phyloP scores from a whole-genome alignment of 2,888 invertebrate genomes.

The Volucella zonaria region DNA sequence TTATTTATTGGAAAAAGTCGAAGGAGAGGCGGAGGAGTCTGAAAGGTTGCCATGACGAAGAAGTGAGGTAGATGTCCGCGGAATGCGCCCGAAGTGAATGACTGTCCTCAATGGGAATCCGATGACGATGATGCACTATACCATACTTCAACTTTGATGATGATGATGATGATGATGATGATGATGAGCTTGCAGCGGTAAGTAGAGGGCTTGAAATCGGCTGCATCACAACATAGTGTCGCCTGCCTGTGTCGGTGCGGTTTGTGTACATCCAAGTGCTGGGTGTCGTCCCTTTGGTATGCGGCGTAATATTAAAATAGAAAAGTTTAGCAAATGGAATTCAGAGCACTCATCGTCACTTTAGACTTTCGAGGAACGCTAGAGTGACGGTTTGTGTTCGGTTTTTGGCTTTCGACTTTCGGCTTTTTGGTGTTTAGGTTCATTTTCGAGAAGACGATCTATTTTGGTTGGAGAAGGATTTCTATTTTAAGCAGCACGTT shows the following conservation, averaged over 20 bases:
- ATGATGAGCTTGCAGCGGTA: slow-evolving; percentile 48
- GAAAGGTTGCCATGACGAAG: slow-evolving; percentile 37
- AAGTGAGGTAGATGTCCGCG: slow-evolving; percentile 62
- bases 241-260: slow-evolving; percentile 33
- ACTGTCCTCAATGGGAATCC: slow-evolving; percentile 70
- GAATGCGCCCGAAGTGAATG: slow-evolving; percentile 64
- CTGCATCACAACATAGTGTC: slow-evolving; percentile 47
- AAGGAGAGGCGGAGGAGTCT: slow-evolving; percentile 1
- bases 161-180: slow-evolving; percentile 51
- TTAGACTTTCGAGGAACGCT: slow-evolving; percentile 24
- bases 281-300: slow-evolving; percentile 72
- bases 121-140: slow-evolving; percentile 20
- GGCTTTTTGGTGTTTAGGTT: slow-evolving; percentile 53
- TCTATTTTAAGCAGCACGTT: slow-evolving; percentile 62
- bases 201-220: slow-evolving; percentile 57
- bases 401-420: slow-evolving; percentile 44
- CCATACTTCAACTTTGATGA: background rate
- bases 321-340: slow-evolving; percentile 73
- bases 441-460: slow-evolving; percentile 54
- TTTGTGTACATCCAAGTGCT: slow-evolving; percentile 45
- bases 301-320: slow-evolving; percentile 72
- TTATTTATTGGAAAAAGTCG: slow-evolving; percentile 57
- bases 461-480: slow-evolving; percentile 65
- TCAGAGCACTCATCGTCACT: slow-evolving; percentile 73
- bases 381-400: slow-evolving; percentile 52